Evolutionary conservation across 2,888 invertebrate genomes (phyloP), one percentile per base, ranked within the genome.

Genomic region (Steinernema carpocapsae): DNA sequence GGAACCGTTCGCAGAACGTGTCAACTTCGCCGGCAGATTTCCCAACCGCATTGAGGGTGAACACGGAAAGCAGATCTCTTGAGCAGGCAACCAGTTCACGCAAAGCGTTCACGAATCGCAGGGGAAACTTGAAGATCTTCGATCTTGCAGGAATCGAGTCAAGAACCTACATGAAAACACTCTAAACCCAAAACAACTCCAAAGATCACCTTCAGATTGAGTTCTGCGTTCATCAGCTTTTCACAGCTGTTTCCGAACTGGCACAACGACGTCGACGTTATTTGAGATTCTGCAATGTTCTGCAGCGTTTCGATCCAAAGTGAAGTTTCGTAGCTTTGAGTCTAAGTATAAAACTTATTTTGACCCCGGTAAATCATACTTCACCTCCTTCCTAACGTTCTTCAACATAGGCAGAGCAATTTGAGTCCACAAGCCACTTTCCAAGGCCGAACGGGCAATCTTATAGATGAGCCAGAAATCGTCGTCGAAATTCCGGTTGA

Each of bases 361-460:
- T 17, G 26, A 12, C 17, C 10, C 14, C 4, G 6, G 24, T 7
- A n/a, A 52, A 1, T 52, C n/a, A 14, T 48, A 17, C 24, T 64
- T 42, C 26, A 80, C 79, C 46, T 43, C 17, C 17, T 43, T 59
- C 43, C 72, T 72, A 10, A 79, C 26, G 14, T 24, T 29, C 37
- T 81, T 71, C 37, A 79, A 48, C 24, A 78, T 29, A 19, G 80
- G 79, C 43, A 76, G 22, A 12, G 79, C 77, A 19, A 79, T 48
- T 22, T 17, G 17, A n/a, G 56, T 71, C 79, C 79, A 79, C 56
- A 78, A 73, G 4, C 79, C 79, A 37, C 72, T 78, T 26, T 78
- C 70, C 26, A 79, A 59, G 0, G 76, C 79, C 10, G 26, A 37
- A 12, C 79, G 71, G 24, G 78, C 76, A 19, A 81, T 70, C 32